phyloP scores from a whole-genome alignment of 1,140 invertebrate species.

The Anastrepha obliqua region DNA sequence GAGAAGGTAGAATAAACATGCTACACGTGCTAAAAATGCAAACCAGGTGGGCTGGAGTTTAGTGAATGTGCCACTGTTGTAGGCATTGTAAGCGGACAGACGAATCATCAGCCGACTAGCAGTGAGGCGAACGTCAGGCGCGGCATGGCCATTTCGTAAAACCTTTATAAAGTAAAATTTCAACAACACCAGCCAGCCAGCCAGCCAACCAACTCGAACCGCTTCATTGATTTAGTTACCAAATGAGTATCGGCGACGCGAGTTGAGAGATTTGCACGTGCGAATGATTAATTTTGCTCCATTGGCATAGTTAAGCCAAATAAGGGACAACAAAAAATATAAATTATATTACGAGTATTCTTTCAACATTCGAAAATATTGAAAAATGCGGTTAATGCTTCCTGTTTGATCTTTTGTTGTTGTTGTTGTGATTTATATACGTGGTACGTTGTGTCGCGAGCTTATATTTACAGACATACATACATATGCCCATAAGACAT shows the following conservation, averaged over 20 bases:
- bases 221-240: constrained; percentile 52
- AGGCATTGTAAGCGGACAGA: neutral
- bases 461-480: neutral
- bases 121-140: neutral
- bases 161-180: neutral
- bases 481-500: neutral
- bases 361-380: neutral
- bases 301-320: neutral
- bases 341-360: constrained; percentile 38
- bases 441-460: neutral
- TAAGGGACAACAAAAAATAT: neutral
- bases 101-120: neutral
- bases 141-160: constrained; percentile 3
- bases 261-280: constrained; percentile 33
- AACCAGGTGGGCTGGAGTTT: neutral
- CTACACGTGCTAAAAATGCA: constrained; percentile 42
- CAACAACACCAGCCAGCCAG: constrained; percentile 1
- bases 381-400: constrained; percentile 9
- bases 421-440: neutral
- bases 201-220: neutral
- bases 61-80: neutral
- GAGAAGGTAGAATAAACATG: constrained; percentile 40
- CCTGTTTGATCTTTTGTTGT: neutral
- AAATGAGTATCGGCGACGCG: constrained; percentile 23
- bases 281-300: neutral